phyloP scores from a whole-genome alignment of 2,797 vertebrate species.

The Oophaga sylvatica region DNA sequence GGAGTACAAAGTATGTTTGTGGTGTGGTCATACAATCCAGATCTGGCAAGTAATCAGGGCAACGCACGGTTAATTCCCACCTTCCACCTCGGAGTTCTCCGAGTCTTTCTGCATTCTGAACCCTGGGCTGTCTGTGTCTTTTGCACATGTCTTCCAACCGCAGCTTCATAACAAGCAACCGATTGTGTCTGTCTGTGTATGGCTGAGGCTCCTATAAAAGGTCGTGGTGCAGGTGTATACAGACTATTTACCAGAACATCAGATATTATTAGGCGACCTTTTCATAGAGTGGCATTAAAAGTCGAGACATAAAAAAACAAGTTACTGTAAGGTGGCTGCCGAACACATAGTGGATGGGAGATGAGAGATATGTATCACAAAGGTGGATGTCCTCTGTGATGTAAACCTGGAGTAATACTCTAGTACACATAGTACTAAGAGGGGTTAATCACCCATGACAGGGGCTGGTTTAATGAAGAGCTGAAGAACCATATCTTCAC shows the following conservation, averaged over 20 bases:
- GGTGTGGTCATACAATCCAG: slow-evolving; percentile 31
- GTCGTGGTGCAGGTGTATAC: slow-evolving; percentile 39
- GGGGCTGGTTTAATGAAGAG: too few relatives aligned
- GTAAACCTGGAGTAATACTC: too few relatives aligned
- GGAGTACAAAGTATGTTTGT: slow-evolving; percentile 26
- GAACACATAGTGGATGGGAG: too few relatives aligned
- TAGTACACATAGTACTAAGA: too few relatives aligned
- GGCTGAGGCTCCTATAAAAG: slow-evolving; percentile 26
- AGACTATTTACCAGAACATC: slow-evolving; percentile 11
- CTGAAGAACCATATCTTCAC: too few relatives aligned
- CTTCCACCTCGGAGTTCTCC: background rate
- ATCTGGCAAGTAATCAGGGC: slow-evolving; percentile 20
- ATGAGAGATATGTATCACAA: too few relatives aligned
- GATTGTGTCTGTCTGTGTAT: slow-evolving; percentile 22
- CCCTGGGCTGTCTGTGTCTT: background rate
- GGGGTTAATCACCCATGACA: too few relatives aligned
- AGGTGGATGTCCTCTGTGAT: too few relatives aligned
- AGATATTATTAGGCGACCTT: slow-evolving; percentile 42
- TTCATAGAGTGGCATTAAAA: slow-evolving; percentile 11
- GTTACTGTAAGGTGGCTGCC: too few relatives aligned
- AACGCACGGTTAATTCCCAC: background rate
- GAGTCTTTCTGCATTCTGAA: background rate
- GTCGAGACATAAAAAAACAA: background rate
- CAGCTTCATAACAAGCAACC: background rate
- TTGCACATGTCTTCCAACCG: background rate